Evolutionary conservation across 2,888 invertebrate genomes (phyloP), one percentile per base, ranked within the genome.

Genomic region (Tenthredo amoena): DNA sequence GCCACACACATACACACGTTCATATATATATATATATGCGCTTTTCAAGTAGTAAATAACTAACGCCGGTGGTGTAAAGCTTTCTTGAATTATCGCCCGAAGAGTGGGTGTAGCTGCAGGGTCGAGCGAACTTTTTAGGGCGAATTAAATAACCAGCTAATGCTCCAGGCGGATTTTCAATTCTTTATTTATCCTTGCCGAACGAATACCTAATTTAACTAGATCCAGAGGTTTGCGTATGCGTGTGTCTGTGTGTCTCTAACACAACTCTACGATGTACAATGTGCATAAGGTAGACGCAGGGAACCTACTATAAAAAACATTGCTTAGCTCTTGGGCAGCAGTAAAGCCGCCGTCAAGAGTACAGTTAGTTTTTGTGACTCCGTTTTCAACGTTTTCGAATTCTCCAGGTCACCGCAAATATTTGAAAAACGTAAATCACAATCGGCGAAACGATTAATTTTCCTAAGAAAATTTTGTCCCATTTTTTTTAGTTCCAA

Each of bases 251-350:
- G 37, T 9, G n/a, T 18, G n/a, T 26, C 0, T 26, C 26, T 26
- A 26, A n/a, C 37, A 71, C n/a, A 71, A n/a, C 6, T 40, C 2
- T n/a, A 58, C 58, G 34, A 21, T 26, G 10, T 55, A 55, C 34
- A 34, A 79, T 79, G 55, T 55, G 26, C n/a, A 37, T 55, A 79
- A 58, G 37, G 79, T 55, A 79, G 26, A 79, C 15, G 55, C 10
- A 15, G 26, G 76, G 18, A 15, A 40, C 79, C 79, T 79, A 79
- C 79, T 79, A 34, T 79, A 79, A 79, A 79, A 79, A 79, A 79
- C 79, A 79, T 79, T 79, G 79, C 79, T 79, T 10, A 55, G 55
- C 79, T 55, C 79, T 55, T 79, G 79, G 79, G 18, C 37, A 37
- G 79, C 79, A 79, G 55, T 79, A 79, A 79, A 79, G 34, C 55